Evolutionary conservation across 2,888 invertebrate genomes (phyloP), one percentile per base, ranked within the genome.

Genomic region (Calliopum simillimum): DNA sequence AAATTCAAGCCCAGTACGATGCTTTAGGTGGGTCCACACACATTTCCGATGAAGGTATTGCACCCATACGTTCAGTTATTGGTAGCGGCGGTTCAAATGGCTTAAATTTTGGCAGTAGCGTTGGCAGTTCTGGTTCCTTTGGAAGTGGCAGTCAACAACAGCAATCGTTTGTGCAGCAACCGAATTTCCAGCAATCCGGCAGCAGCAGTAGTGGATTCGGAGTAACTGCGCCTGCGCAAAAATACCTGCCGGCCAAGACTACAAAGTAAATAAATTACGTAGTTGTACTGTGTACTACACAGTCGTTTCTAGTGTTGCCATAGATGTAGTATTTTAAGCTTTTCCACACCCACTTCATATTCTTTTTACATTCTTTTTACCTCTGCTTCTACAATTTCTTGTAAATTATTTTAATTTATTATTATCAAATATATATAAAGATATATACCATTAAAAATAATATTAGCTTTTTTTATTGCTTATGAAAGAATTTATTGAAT

Each of bases 1-100:
- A 84, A 73, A 85, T 85, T 63, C 84, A 85, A 69, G 85, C 85
- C 13, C 85, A 85, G 71, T 85, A 85, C 56, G 84, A 85, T 75
- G 79, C 83, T 43, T 72, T 85, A 55, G 85, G 85, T 5, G 85
- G 85, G n/a, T 80, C 83, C 13, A 82, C 84, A 0, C 80, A 81
- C 71, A 79, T 85, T 51, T 82, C 84, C 8, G 84, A 85, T 67
- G 85, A 85, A 74, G 85, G 85, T 8, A 69, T 82, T 21, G 85
- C 85, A 1, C 85, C 85, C 12, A 71, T 84, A 4, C 76, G 78
- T 21, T 79, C 81, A 4, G 81, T 81, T 19, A 76, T 79, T 13
- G 79, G 81, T 25, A 71, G 49, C 25, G 6, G 12, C 4, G 33
- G 46, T 25, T 68, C 59, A 16, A 13, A 25, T 16, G 33, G 63